Evolutionary conservation across 35 echinoderm and acorn worm species (phyloP), one percentile per base, ranked within the genome.

Genomic region (Strongylocentrotus purpuratus): DNA sequence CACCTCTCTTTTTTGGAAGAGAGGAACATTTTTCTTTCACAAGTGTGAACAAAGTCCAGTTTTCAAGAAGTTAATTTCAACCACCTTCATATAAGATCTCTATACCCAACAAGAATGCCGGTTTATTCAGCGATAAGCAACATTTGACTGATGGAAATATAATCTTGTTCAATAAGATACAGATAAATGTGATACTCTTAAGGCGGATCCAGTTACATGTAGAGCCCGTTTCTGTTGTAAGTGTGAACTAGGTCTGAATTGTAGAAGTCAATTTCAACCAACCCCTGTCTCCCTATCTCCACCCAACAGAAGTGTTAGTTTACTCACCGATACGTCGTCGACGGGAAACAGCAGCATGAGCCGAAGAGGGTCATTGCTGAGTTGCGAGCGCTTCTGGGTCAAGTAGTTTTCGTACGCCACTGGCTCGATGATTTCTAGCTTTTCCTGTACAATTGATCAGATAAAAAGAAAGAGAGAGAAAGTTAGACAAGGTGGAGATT

Each of bases 281-380:
- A 3, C 41, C 41, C 91, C 48, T 41, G 10, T 13, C 31, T 46
- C 47, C 91, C 48, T 93, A 93, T 58, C 91, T 32, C 9, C 47
- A 50, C 46, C 20, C 13, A 33, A 93, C 91, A 50, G 91, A 17
- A 48, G 48, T 46, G 33, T 20, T 46, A 86, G 15, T 33, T 32
- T 86, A 99, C 98, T 99, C 94, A 99, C 98, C 45, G 98, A 97
- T 87, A 99, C 96, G 95, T 99, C 98, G 96, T 99, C 98, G 94
- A 98, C 94, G 5, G 98, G 98, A 92, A 97, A 99, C 55, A 95
- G 31, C 25, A 99, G 96, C 96, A 99, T 97, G 33, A 96, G 95
- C 45, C 98, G 61, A 32, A 97, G 95, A 13, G 95, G 96, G 92
- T 99, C 98, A 95, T 96, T 96, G 94, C 96, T 96, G 31, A 99